phyloP scores from a whole-genome alignment of 2,797 vertebrate species.

The Brachyalestes nurse region DNA sequence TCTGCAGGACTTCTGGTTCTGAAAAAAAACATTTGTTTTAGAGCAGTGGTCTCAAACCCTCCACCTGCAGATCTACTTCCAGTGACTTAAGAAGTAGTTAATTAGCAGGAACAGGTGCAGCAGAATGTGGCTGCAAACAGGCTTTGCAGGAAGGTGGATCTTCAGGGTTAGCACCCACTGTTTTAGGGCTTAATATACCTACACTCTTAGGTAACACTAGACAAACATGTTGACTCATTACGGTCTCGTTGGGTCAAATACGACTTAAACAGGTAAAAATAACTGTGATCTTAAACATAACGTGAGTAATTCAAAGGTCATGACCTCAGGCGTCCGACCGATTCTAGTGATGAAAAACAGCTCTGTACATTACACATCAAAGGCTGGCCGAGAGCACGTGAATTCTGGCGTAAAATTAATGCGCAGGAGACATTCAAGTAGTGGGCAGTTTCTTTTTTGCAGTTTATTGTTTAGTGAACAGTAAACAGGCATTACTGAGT shows the following conservation, averaged over 20 bases:
- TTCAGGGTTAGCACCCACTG: too few species aligned
- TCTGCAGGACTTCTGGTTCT: neutral
- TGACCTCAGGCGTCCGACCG: neutral
- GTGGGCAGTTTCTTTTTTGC: too few species aligned
- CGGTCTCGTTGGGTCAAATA: neutral
- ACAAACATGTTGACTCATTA: neutral
- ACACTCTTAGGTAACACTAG: neutral
- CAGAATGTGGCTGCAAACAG: too few species aligned
- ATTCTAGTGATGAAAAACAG: conserved; percentile 2
- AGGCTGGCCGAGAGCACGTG: neutral
- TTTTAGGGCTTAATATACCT: neutral
- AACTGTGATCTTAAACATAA: conserved; percentile 41
- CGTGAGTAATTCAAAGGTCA: conserved; percentile 38
- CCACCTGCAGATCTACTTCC: too few species aligned
- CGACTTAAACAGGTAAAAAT: neutral
- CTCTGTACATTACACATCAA: neutral
- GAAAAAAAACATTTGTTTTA: neutral
- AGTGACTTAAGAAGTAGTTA: too few species aligned
- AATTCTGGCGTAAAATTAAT: neutral
- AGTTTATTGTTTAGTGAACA: too few species aligned
- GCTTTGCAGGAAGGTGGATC: too few species aligned
- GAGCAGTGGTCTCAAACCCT: neutral
- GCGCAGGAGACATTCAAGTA: neutral
- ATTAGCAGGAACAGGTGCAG: too few species aligned
- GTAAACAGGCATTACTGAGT: too few species aligned